Evolutionary conservation across 2,888 invertebrate genomes (phyloP).

Genomic region (Calliopum simillimum): DNA sequence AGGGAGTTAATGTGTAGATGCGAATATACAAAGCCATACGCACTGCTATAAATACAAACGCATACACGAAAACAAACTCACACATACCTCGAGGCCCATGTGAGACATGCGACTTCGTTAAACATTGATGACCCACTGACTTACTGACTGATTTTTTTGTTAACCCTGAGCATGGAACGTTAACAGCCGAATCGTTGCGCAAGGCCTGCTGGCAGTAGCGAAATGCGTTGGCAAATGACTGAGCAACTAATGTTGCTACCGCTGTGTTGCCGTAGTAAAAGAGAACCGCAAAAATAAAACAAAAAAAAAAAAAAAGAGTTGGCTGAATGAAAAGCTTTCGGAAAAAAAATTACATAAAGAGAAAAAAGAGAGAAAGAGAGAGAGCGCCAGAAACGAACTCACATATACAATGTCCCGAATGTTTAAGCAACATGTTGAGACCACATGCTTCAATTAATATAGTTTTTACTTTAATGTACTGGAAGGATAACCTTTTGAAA

Average conservation of each 20-base stretch:
- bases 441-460: too few species aligned
- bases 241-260: background rate
- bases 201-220: constrained; percentile 39
- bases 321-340: background rate
- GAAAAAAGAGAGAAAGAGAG: too few species aligned
- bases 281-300: too few species aligned
- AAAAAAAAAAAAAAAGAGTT: constrained; percentile 26
- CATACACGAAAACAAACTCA: too few species aligned
- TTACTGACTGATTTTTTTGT: constrained; percentile 57
- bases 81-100: too few species aligned
- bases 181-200: background rate
- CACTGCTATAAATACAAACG: too few species aligned
- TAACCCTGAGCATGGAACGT: constrained; percentile 46
- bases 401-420: too few species aligned
- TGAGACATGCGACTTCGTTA: background rate
- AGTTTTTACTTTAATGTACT: too few species aligned
- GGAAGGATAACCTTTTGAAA: too few species aligned
- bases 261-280: constrained; percentile 14
- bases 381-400: too few species aligned
- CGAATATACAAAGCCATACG: background rate
- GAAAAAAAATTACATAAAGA: background rate
- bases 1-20: constrained; percentile 21
- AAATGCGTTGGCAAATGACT: constrained; percentile 23
- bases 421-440: too few species aligned
- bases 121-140: constrained; percentile 53